Percentiles rank a stretch among this genome's conserved stretches.
Conservation (phyloP, 2,888 invertebrate genomes). For the Argyra leucocephala region DNA sequence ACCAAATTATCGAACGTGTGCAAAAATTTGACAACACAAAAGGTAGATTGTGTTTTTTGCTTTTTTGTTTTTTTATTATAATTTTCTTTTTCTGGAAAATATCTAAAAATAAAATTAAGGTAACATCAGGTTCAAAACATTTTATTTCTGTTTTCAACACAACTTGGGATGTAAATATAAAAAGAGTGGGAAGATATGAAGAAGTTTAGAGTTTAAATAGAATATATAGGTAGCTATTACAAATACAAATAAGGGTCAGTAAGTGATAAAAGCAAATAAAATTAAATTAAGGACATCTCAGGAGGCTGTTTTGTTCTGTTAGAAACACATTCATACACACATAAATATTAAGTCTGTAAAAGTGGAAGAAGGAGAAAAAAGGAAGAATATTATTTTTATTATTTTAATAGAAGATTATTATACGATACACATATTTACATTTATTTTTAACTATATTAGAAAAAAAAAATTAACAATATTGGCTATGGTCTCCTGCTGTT, state of each 20-base stretch:
- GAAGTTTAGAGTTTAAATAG: neutral
- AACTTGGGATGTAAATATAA: neutral
- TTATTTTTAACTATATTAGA: neutral
- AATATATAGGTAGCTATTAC: neutral
- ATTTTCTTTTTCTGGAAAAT: neutral
- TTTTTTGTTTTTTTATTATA: too few relatives aligned
- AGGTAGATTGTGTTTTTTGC: neutral
- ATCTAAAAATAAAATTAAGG: neutral
- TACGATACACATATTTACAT: neutral
- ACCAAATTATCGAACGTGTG: neutral
- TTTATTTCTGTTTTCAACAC: neutral
- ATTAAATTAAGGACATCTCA: slow-evolving; percentile 20
- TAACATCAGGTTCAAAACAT: slow-evolving; percentile 1
- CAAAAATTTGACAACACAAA: slow-evolving; percentile 4
- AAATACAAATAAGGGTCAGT: slow-evolving; percentile 19
- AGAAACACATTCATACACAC: too few relatives aligned
- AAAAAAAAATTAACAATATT: neutral
- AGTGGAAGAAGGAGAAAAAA: too few relatives aligned
- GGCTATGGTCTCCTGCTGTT: neutral
- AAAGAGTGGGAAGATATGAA: neutral
- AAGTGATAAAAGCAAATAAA: slow-evolving; percentile 19
- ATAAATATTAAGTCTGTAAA: neutral
- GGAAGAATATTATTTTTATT: too few relatives aligned
- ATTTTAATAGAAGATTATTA: too few relatives aligned
- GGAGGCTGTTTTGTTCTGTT: slow-evolving; percentile 13